phyloP scores from a whole-genome alignment of 2,113 vertebrate species.

The Gobiocypris rarus region DNA sequence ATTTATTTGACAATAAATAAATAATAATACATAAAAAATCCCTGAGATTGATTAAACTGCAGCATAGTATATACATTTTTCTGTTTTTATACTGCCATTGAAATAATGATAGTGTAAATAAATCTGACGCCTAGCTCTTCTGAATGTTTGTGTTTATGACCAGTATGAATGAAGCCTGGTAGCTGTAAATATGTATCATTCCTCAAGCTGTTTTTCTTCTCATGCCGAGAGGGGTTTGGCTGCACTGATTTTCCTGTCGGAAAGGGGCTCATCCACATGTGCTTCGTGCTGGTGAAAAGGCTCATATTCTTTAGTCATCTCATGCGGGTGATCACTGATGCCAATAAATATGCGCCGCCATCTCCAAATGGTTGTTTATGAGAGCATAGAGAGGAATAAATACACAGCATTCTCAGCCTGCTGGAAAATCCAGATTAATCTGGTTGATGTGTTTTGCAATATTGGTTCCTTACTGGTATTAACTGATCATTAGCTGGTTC shows the following conservation, averaged over 20 bases:
- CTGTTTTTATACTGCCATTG: background rate
- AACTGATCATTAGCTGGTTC: background rate
- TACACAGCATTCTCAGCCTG: background rate
- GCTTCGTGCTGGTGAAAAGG: constrained; percentile 61
- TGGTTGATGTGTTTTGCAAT: background rate
- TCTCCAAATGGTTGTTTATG: constrained; percentile 1
- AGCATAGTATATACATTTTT: background rate
- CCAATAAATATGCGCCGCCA: constrained; percentile 38
- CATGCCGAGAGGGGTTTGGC: constrained; percentile 56
- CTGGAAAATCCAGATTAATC: background rate
- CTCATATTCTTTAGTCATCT: constrained; percentile 58
- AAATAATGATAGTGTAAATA: constrained; percentile 31
- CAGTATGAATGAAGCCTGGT: constrained; percentile 53
- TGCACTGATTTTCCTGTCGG: constrained; percentile 69
- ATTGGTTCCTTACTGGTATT: background rate
- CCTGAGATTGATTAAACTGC: background rate
- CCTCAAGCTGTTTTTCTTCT: constrained; percentile 60
- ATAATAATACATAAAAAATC: too few species aligned
- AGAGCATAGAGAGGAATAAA: background rate
- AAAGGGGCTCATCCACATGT: constrained; percentile 62
- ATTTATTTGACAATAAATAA: too few species aligned
- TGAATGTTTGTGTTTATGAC: constrained; percentile 52
- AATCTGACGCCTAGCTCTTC: background rate
- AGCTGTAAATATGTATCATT: constrained; percentile 60
- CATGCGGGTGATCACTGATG: constrained; percentile 44